These are phyloP conservation scores for Pecten maximus DNA, from an alignment of 2,888 invertebrate genomes.

Conservation along the genomic window DNA sequence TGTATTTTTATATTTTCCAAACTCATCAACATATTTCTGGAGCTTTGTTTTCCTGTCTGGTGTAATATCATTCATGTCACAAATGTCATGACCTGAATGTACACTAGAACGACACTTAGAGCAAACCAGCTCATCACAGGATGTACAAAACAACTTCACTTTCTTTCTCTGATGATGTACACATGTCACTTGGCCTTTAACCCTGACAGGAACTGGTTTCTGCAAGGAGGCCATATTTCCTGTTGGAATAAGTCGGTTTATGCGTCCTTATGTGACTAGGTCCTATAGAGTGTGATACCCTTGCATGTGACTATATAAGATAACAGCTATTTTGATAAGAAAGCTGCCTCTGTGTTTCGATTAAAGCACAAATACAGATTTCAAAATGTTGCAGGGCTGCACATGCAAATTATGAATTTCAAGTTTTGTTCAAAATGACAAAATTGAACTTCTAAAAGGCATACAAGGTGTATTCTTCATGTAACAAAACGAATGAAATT, in stretches of 20 bases:
- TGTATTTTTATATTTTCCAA: not conserved
- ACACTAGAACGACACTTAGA: not conserved
- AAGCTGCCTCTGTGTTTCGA: not conserved
- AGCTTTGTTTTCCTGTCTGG: slow-evolving; percentile 1
- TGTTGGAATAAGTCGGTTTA: not conserved
- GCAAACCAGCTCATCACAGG: not conserved
- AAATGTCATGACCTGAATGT: not conserved
- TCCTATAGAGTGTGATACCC: not conserved
- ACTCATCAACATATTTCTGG: not conserved
- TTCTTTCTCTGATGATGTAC: slow-evolving; percentile 3
- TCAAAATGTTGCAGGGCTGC: not conserved
- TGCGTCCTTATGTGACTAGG: not conserved
- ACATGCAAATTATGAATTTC: too few relatives aligned
- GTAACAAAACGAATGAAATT: not conserved
- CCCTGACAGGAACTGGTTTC: not conserved
- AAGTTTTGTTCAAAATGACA: not conserved
- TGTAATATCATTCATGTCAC: not conserved
- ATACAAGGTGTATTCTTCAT: not conserved
- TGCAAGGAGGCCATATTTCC: not conserved
- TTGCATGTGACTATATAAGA: not conserved
- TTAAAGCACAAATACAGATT: not conserved
- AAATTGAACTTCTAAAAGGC: not conserved
- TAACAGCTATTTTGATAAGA: not conserved
- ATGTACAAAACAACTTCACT: not conserved
- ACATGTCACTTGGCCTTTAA: slow-evolving; percentile 9